Evolutionary conservation across 1,140 invertebrate genomes (phyloP), one percentile per base, ranked within the genome.

Genomic region (Nebria ingens): DNA sequence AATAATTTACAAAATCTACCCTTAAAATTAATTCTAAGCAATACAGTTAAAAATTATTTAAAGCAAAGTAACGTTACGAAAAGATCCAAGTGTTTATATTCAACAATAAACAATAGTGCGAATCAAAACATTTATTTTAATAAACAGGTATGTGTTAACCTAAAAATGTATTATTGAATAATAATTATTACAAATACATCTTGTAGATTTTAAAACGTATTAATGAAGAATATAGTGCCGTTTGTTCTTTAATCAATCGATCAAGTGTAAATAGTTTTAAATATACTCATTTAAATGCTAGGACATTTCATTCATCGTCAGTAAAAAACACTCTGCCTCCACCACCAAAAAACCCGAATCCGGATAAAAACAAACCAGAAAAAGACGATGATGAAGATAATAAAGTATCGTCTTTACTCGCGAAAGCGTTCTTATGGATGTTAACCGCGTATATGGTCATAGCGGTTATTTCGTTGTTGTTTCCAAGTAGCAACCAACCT

Each of bases 361-460:
- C 72, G 19, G 21, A 53, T 38, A 56, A 58, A 25, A 61, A 64
- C 13, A 65, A 67, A 51, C 57, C 57, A 19, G 63, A 67, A 40
- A 73, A 79, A 61, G 72, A 83, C 60, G 71, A 83, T 65, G 75
- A 85, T 64, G 68, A 77, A 54, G 74, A 79, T 29, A 78, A 82
- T 60, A 85, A 83, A 71, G 70, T 86, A 53, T 77, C 80, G 2
- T 81, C 84, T 1, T 67, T 88, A 1, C 52, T 88, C 1, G 79
- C 83, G 6, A 89, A 89, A 68, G 83, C 81, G 2, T 77, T 82
- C 12, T 73, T 89, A 23, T 89, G 86, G 86, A 79, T 89, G 74
- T 70, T 87, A 9, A 82, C 81, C 19, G 83, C 83, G 23, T 87
- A 85, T 63, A 79, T 87, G 68, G 72, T 87, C 40, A 80, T 88